Evolutionary conservation across 2,888 invertebrate genomes (phyloP), one percentile per base, ranked within the genome.

Genomic region (Unio delphinus): DNA sequence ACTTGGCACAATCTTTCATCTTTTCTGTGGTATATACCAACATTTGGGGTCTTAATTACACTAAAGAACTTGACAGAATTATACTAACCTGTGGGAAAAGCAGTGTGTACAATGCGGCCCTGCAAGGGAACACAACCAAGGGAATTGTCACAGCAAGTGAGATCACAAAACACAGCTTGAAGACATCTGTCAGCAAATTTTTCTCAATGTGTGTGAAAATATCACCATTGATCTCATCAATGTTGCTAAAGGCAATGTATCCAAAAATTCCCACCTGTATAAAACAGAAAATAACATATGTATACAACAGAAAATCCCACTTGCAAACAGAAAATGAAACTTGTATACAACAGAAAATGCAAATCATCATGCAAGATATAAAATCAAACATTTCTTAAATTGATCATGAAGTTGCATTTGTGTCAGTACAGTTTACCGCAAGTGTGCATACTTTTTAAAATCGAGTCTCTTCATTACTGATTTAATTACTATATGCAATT

Each of bases 141-240:
- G 99, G 99, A 91, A 99, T 98, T 87, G 98, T 98, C 89, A 97
- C 95, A 23, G 97, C 97, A 55, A 99, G 93, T 0, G 98, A 97
- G 83, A 98, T 91, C 15, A 98, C 95, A 91, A 99, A 99, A 45
- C 97, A 96, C 76, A 98, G 92, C 92, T 98, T 98, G 85, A 98
- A 96, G 70, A 95, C 92, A 90, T 98, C 96, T 81, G 95, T 96
- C 57, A 94, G 77, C 11, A 88, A 93, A 4, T 95, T 95, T 0
- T 95, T 94, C 55, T 94, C 93, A 83, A 99, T 94, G 89, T 95
- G 95, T 89, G 97, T 93, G 76, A 99, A 92, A 77, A 99, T 94
- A 89, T 99, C 99, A 55, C 99, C 98, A 92, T 92, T 86, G 20
- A 92, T 86, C 34, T 87, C 85, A 28, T 84, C 80, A 55, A 62